Conservation (phyloP, 2,888 invertebrate genomes). For the Charanyca ferruginea region DNA sequence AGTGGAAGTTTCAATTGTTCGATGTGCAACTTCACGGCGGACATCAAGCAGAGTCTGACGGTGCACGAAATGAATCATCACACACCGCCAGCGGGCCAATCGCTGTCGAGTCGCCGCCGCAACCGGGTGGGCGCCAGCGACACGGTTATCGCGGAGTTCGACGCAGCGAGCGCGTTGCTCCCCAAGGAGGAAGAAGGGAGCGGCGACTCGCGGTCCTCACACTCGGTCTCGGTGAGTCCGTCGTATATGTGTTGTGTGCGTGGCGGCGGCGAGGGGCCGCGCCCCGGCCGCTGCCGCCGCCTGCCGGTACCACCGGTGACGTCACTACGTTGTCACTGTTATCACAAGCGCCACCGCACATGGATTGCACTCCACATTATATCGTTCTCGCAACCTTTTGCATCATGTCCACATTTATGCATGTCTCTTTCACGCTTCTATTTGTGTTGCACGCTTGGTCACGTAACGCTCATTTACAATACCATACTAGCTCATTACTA, state of each 20-base stretch:
- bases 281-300: constrained; percentile 67
- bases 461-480: constrained; percentile 23
- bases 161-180: constrained; percentile 75
- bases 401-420: constrained; percentile 68
- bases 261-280: constrained; percentile 77
- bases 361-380: constrained; percentile 68
- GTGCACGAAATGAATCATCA: constrained; percentile 98
- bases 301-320: constrained; percentile 75
- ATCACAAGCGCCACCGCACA: constrained; percentile 69
- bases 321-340: constrained; percentile 79
- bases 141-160: constrained; percentile 78
- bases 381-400: constrained; percentile 77
- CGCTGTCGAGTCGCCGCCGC: constrained; percentile 91
- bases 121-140: constrained; percentile 95
- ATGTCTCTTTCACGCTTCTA: constrained; percentile 50
- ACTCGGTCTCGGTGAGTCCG: constrained; percentile 84
- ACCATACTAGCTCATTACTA: constrained; percentile 10
- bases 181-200: constrained; percentile 88
- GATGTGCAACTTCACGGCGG: constrained; percentile 97
- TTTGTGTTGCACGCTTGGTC: constrained; percentile 32
- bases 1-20: constrained; percentile 96
- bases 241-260: constrained; percentile 60
- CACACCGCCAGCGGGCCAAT: constrained; percentile 94
- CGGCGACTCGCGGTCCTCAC: constrained; percentile 87
- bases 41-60: constrained; percentile 97